Evolutionary conservation across 2,888 invertebrate genomes (phyloP).

Genomic region (Vanessa cardui): DNA sequence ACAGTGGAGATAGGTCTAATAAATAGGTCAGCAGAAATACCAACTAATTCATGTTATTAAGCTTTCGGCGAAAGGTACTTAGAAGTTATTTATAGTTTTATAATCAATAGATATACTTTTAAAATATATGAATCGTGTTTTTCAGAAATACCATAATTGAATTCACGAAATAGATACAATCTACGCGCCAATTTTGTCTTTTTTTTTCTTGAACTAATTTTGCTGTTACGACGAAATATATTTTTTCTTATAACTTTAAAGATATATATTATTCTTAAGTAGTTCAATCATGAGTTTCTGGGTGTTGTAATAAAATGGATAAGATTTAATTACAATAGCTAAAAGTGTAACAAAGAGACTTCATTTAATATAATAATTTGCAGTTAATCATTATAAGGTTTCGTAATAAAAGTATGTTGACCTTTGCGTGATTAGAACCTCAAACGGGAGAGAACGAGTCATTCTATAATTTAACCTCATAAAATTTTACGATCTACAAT

Average conservation of each 20-base stretch:
- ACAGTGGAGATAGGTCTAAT: constrained; percentile 66
- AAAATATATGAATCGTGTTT: constrained; percentile 30
- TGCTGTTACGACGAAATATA: background rate
- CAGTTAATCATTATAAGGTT: background rate
- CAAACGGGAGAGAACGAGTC: background rate
- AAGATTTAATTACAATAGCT: too few relatives aligned
- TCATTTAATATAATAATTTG: constrained; percentile 1
- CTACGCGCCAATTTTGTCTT: background rate
- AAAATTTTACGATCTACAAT: constrained; percentile 13
- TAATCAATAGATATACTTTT: constrained; percentile 59
- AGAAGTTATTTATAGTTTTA: constrained; percentile 72
- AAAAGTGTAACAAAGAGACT: too few relatives aligned
- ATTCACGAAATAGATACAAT: constrained; percentile 1
- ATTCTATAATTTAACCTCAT: constrained; percentile 16
- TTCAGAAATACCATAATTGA: constrained; percentile 11
- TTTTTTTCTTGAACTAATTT: background rate
- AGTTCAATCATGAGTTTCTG: background rate
- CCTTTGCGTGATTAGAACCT: constrained; percentile 8
- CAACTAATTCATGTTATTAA: constrained; percentile 66
- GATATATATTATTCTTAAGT: background rate
- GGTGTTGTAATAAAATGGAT: background rate
- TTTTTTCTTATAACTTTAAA: background rate
- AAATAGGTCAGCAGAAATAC: constrained; percentile 73
- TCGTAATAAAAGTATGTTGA: constrained; percentile 4
- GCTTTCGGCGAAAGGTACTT: constrained; percentile 65